Evolutionary conservation across 1,140 invertebrate genomes (phyloP).

Genomic region (Drosophila watanabei): DNA sequence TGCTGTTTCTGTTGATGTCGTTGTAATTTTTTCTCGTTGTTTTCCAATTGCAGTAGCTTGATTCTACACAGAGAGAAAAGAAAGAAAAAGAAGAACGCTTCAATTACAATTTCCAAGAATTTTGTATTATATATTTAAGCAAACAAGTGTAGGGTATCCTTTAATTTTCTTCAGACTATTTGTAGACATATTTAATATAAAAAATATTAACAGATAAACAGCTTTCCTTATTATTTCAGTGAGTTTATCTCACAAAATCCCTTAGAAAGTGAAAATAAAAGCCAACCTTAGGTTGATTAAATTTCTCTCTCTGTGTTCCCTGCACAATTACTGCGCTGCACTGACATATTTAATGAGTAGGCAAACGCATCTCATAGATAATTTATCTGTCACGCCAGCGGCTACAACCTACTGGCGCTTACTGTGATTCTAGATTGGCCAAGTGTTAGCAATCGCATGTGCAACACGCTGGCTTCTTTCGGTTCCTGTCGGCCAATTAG

Average conservation of each 20-base stretch:
- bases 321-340: constrained; percentile 21
- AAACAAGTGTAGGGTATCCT: neutral
- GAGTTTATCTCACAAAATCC: neutral
- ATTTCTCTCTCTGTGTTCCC: neutral
- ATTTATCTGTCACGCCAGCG: constrained; percentile 52
- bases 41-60: constrained; percentile 37
- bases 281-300: neutral
- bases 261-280: neutral
- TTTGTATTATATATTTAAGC: neutral
- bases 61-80: constrained; percentile 10
- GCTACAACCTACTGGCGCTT: constrained; percentile 9
- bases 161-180: too few species aligned
- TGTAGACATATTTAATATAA: neutral
- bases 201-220: too few species aligned
- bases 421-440: constrained; percentile 20
- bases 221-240: neutral
- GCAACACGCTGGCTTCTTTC: constrained; percentile 34
- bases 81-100: neutral
- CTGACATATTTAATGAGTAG: constrained; percentile 71
- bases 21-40: constrained; percentile 32
- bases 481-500: constrained; percentile 43
- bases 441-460: constrained; percentile 21
- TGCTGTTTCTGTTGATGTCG: constrained; percentile 15
- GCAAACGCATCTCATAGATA: constrained; percentile 65
- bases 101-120: too few species aligned